Percentiles rank a stretch among this genome's conserved stretches.
Evolutionary conservation across 2,888 invertebrate species (phyloP).

Genomic region (Rhagophthalmus giganteus): DNA sequence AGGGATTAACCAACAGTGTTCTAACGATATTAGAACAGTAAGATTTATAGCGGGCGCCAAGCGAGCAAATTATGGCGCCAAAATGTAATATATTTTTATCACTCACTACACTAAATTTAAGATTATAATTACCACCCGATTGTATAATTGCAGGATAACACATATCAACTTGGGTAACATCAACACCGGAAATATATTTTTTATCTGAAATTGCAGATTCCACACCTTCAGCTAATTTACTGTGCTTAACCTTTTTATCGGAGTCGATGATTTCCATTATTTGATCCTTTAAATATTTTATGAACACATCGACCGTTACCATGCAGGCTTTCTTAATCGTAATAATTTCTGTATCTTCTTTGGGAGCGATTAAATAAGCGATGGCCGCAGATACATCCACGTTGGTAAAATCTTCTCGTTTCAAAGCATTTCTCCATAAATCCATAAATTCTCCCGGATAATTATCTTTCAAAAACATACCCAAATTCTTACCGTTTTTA

Average conservation of each 20-base stretch:
- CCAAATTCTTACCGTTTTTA: conserved; percentile 84
- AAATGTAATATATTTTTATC: conserved; percentile 95
- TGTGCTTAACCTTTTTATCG: conserved; percentile 97
- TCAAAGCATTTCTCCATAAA: conserved; percentile 81
- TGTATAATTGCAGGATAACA: conserved; percentile 99
- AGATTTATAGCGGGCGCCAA: conserved; percentile 94
- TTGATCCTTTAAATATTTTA: conserved; percentile 94
- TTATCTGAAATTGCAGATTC: conserved; percentile 93
- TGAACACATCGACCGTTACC: conserved; percentile 93
- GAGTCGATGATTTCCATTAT: conserved; percentile 98
- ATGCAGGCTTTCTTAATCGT: conserved; percentile 90
- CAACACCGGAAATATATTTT: conserved; percentile 91
- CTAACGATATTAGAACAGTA: conserved; percentile 98
- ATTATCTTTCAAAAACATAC: conserved; percentile 91
- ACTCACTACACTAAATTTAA: conserved; percentile 95
- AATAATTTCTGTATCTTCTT: conserved; percentile 90
- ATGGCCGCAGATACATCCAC: conserved; percentile 84
- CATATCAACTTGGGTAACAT: conserved; percentile 89
- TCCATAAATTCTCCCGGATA: conserved; percentile 93
- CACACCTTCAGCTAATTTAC: conserved; percentile 91
- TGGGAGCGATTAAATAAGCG: conserved; percentile 88
- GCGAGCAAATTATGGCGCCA: conserved; percentile 91
- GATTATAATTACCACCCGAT: conserved; percentile 95
- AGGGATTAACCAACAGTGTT: conserved; percentile 94
- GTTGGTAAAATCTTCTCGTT: conserved; percentile 78